Percentiles rank a stretch among this genome's conserved stretches.
These are phyloP conservation scores for Darevskia mixta DNA, from an alignment of 2,797 vertebrate species.

Conservation along the genomic window DNA sequence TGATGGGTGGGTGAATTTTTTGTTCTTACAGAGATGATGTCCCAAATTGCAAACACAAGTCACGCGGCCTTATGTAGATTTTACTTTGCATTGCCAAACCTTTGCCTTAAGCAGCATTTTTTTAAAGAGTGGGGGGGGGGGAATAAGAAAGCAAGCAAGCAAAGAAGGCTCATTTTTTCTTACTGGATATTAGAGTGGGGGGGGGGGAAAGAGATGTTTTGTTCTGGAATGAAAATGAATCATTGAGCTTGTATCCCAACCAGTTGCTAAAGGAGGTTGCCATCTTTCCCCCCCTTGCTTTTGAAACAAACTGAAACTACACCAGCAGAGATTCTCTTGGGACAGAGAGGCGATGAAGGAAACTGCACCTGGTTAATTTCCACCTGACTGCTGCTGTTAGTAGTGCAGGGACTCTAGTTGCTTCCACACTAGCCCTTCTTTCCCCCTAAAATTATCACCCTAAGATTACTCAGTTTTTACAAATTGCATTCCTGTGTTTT, in stretches of 20 bases:
- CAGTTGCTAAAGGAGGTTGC: not conserved
- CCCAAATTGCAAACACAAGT: conserved; percentile 83
- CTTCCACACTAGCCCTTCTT: not conserved
- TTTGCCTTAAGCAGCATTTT: conserved; percentile 91
- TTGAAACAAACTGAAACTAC: not conserved
- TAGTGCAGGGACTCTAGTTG: not conserved
- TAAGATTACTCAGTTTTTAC: not conserved
- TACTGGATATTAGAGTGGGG: too few species aligned
- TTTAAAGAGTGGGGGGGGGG: conserved; percentile 32
- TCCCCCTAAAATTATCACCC: not conserved
- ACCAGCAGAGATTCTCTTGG: not conserved
- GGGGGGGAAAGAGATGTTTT: not conserved
- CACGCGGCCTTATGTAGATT: conserved; percentile 95
- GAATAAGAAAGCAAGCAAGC: not conserved
- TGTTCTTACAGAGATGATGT: conserved; percentile 51
- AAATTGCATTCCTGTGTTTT: not conserved
- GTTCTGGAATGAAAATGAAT: not conserved
- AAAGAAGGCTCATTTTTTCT: not conserved
- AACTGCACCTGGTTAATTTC: not conserved
- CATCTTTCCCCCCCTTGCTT: not conserved
- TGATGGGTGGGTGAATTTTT: conserved; percentile 38
- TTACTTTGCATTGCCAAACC: conserved; percentile 89
- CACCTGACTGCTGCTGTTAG: not conserved
- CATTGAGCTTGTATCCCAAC: not conserved
- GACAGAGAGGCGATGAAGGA: not conserved